Evolutionary conservation across 2,797 vertebrate species (phyloP).

Genomic region (Cercopithecus diana): DNA sequence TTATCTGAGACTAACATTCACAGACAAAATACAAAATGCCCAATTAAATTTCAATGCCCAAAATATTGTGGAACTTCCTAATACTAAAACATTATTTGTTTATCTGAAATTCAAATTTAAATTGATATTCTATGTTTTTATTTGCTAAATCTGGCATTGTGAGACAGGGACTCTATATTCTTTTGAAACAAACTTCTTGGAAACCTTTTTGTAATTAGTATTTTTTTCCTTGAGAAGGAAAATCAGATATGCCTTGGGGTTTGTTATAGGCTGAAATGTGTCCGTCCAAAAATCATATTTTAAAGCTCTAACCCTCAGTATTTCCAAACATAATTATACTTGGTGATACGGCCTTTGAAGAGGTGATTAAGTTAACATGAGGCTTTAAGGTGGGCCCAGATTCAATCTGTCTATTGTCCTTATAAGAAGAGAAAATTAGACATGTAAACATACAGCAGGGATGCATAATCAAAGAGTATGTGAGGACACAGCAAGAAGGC

Average conservation of each 20-base stretch:
- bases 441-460: neutral
- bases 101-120: neutral
- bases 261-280: neutral
- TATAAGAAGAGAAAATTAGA: neutral
- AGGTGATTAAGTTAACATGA: neutral
- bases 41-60: neutral
- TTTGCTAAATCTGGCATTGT: neutral
- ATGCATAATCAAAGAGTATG: neutral
- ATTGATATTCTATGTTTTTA: neutral
- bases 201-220: neutral
- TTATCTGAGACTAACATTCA: neutral
- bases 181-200: neutral
- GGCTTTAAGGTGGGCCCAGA: neutral
- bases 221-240: neutral
- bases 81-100: neutral
- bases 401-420: neutral
- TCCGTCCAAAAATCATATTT: neutral
- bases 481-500: neutral
- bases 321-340: neutral
- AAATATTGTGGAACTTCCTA: neutral
- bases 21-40: neutral
- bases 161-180: neutral
- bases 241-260: neutral
- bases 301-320: neutral
- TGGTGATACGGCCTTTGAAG: neutral